Evolutionary conservation across 2,797 vertebrate species (phyloP), one percentile per base, ranked within the genome.

Genomic region (Anas acuta): DNA sequence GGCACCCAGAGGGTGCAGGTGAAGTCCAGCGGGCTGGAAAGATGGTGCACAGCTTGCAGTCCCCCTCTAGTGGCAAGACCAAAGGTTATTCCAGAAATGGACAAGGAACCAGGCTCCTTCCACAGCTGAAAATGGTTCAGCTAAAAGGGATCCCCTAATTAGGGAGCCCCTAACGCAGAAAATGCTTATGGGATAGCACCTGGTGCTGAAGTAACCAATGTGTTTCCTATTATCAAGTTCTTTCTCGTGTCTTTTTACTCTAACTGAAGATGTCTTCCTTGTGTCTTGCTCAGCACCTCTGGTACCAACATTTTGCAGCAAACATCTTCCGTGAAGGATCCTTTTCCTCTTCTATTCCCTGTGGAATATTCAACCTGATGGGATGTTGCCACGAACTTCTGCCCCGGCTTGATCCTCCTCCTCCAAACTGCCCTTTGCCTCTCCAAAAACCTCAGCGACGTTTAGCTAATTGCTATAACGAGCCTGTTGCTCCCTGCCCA

Each of bases 51-150:
- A 13, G 90, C 3, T 1, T 78, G 65, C 81, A 90, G 72, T 69
- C 94, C 77, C 92, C 95, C 85, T 93, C 95, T 96, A 94, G 91
- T 77, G 94, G 95, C 54, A 80, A 61, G 39, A 76, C 22, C 33
- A 16, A 92, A 67, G n/a, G 32, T 75, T 23, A 37, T 7, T 10
- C 26, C 26, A 5, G 1, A 67, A 58, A 54, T 8, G 64, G 43
- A n/a, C 25, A 12, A 61, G 22, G 35, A 61, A 53, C 33, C 2
- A 6, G 45, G 25, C 10, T 73, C 54, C 14, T 49, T 86, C 47
- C 53, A 87, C 23, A 33, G 13, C 15, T 67, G 15, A 70, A 77
- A 73, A 35, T 1, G 11, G 25, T 56, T 74, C 66, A 56, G 45
- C 35, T 94, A 28, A 62, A 84, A 65, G 14, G 4, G 14, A 8